A percentile compares a stretch with the other conserved stretches of the same genome.
Conservation (phyloP, 2,888 invertebrate species). For the Synanthedon andrenaeformis region DNA sequence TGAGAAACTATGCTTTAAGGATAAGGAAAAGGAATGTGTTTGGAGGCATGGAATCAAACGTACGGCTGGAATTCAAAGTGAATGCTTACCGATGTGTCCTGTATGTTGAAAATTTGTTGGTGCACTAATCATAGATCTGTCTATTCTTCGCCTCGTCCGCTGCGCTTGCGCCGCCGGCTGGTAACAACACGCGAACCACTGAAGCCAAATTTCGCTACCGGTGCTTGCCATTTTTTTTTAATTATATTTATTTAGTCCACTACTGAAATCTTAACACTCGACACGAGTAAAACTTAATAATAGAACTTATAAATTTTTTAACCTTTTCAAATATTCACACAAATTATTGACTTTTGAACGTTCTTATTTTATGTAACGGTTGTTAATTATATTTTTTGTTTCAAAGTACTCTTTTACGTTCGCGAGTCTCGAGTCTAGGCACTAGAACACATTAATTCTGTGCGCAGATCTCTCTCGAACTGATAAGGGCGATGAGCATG, state of each 20-base stretch:
- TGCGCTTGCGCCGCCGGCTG: constrained; percentile 83
- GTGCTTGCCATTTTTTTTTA: constrained; percentile 72
- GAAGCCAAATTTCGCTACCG: constrained; percentile 88
- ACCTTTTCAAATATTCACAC: too few species aligned
- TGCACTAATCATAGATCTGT: constrained; percentile 94
- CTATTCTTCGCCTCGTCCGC: constrained; percentile 81
- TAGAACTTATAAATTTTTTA: too few species aligned
- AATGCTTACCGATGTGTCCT: constrained; percentile 68
- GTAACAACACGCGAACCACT: constrained; percentile 93
- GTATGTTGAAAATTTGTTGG: constrained; percentile 98
- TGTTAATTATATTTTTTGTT: too few species aligned
- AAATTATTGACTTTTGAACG: too few species aligned
- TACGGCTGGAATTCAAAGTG: background rate
- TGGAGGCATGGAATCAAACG: too few species aligned
- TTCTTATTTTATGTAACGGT: too few species aligned
- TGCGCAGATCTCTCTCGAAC: constrained; percentile 29
- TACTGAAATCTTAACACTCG: constrained; percentile 13
- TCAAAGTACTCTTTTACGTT: background rate
- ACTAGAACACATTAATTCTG: background rate
- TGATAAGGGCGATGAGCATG: constrained; percentile 52
- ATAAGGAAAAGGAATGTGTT: too few species aligned
- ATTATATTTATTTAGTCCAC: constrained; percentile 24
- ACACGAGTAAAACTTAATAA: constrained; percentile 15
- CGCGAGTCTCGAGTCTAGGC: background rate
- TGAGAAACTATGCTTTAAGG: too few species aligned